Conservation (phyloP, 2,113 vertebrate species). For the Oryzias curvinotus region DNA sequence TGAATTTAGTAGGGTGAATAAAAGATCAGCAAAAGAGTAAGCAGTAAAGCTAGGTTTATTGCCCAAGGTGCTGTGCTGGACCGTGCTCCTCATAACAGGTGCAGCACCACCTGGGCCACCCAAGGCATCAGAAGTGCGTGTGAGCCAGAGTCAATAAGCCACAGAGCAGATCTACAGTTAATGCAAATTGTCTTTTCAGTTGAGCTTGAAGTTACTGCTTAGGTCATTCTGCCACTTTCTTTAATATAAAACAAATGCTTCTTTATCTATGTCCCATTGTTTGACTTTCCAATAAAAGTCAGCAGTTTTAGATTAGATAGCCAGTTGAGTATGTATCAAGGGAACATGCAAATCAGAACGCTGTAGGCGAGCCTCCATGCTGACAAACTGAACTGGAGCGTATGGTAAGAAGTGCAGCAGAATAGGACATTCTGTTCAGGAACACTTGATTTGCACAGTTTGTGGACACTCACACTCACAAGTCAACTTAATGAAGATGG, state of each 20-base stretch:
- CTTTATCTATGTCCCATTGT: constrained; percentile 54
- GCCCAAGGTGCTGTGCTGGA: constrained; percentile 53
- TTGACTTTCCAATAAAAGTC: constrained; percentile 68
- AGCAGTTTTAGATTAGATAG: constrained; percentile 68
- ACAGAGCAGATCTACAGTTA: constrained; percentile 36
- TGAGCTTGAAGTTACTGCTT: too few species aligned
- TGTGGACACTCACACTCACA: constrained; percentile 39
- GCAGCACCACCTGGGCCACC: constrained; percentile 76
- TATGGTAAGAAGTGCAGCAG: constrained; percentile 56
- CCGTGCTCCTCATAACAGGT: constrained; percentile 66
- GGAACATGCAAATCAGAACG: constrained; percentile 73
- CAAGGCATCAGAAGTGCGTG: constrained; percentile 59
- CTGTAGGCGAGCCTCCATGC: constrained; percentile 64
- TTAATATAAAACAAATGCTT: constrained; percentile 48
- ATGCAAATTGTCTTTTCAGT: constrained; percentile 51
- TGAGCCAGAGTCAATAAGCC: constrained; percentile 35
- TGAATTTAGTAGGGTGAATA: constrained; percentile 48
- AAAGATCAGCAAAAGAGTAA: constrained; percentile 35
- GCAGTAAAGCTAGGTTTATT: constrained; percentile 48
- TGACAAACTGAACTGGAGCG: constrained; percentile 71
- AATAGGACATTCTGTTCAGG: constrained; percentile 73
- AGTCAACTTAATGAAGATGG: constrained; percentile 63
- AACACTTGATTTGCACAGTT: constrained; percentile 60
- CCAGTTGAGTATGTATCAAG: constrained; percentile 63
- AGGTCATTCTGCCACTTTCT: neutral